A percentile compares a stretch with the other conserved stretches of the same genome.
phyloP scores from a whole-genome alignment of 2,888 invertebrate genomes.

The Lordiphosa fenestrarum region DNA sequence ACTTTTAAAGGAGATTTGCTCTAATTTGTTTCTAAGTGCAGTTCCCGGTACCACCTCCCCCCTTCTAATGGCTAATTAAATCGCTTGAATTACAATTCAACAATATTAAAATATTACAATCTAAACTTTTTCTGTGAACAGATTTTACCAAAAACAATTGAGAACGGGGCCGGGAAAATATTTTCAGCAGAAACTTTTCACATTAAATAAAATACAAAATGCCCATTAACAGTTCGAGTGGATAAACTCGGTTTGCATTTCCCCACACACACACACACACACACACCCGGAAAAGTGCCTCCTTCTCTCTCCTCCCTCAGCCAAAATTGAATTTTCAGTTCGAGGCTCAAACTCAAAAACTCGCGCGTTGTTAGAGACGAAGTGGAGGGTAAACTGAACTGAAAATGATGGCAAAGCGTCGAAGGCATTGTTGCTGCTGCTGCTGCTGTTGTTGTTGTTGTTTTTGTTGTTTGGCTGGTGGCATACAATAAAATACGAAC shows the following conservation, averaged over 20 bases:
- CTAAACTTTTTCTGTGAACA: slow-evolving; percentile 62
- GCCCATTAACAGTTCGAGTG: slow-evolving; percentile 76
- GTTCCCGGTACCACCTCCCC: slow-evolving; percentile 35
- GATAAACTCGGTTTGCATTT: slow-evolving; percentile 72
- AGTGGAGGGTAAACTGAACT: slow-evolving; percentile 1
- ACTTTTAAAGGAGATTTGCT: slow-evolving; percentile 40
- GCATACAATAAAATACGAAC: slow-evolving; percentile 71
- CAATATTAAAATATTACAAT: slow-evolving; percentile 75
- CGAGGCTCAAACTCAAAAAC: slow-evolving; percentile 68
- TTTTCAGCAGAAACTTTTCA: slow-evolving; percentile 70
- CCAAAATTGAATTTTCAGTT: slow-evolving; percentile 71
- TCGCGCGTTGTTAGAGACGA: slow-evolving; percentile 43
- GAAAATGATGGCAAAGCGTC: slow-evolving; percentile 59
- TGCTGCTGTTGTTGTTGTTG: slow-evolving; percentile 38
- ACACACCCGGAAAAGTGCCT: slow-evolving; percentile 14
- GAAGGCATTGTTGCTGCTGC: slow-evolving; percentile 53
- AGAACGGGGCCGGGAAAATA: slow-evolving; percentile 50
- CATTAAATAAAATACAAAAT: slow-evolving; percentile 77
- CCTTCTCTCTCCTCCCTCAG: slow-evolving; percentile 31
- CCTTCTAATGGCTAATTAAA: slow-evolving; percentile 72
- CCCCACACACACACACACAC: slow-evolving; percentile 27
- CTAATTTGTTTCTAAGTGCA: slow-evolving; percentile 70
- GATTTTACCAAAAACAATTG: slow-evolving; percentile 46
- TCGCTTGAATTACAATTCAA: slow-evolving; percentile 67
- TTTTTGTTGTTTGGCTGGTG: slow-evolving; percentile 42